Evolutionary conservation across 2,888 invertebrate species (phyloP), one percentile per base, ranked within the genome.

Genomic region (Mesodorylaimus sp.): DNA sequence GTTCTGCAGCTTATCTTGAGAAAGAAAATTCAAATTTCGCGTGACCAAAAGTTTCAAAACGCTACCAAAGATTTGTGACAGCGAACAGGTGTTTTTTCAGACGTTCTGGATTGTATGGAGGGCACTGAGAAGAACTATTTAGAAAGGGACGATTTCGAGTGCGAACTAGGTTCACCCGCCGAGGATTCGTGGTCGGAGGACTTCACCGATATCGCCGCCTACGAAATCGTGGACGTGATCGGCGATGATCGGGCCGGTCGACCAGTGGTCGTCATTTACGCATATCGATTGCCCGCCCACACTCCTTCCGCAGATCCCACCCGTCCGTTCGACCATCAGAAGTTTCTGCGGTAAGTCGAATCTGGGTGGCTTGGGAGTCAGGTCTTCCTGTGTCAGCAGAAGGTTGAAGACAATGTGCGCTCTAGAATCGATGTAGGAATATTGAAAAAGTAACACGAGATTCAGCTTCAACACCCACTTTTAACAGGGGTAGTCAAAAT

Each of bases 261-360:
- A 55, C 86, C 93, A 67, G 82, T 97, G 60, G 88, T 97, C 62
- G 85, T 91, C 41, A 82, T 97, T 50, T 93, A 89, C 54, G 93
- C 97, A 5, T 93, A 89, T 69, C 77, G 79, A 63, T 72, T 84
- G 58, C 87, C 87, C 1, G 77, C 79, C 45, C 83, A 79, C 66
- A n/a, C n/a, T n/a, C n/a, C n/a, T n/a, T n/a, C n/a, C n/a, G n/a
- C n/a, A n/a, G n/a, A n/a, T n/a, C n/a, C n/a, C n/a, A n/a, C n/a
- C n/a, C 81, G 80, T 64, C 79, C 79, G 54, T 68, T 83, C 54
- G 78, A 81, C 61, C 83, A 84, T 67, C 75, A 76, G 52, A 74
- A 78, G 61, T 74, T 84, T 56, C 72, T 84, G 54, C 76, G 78
- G 80, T 82, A 67, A 65, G n/a, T n/a, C n/a, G n/a, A n/a, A n/a